These are phyloP conservation scores for Rhizomys pruinosus DNA, from an alignment of 2,113 vertebrate genomes.

Conservation along the genomic window DNA sequence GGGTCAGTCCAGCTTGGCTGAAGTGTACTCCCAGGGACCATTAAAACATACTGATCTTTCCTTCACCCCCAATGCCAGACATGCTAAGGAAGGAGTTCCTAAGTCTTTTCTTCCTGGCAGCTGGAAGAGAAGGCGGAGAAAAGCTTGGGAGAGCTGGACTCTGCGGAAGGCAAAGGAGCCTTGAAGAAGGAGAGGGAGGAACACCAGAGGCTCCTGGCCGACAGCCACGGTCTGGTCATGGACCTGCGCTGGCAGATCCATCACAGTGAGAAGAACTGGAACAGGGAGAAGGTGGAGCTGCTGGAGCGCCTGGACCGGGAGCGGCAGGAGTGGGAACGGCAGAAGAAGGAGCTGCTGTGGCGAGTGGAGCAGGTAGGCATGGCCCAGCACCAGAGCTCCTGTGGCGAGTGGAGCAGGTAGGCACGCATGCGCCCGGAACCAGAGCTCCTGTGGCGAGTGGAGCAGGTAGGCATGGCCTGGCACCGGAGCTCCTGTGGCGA, in stretches of 20 bases:
- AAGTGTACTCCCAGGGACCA: not conserved
- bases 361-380: slow-evolving; percentile 91
- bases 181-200: slow-evolving; percentile 92
- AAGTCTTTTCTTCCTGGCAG: slow-evolving; percentile 80
- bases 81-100: not conserved
- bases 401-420: too few relatives aligned
- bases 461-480: too few relatives aligned
- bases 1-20: not conserved
- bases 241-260: slow-evolving; percentile 96
- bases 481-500: slow-evolving; percentile 90
- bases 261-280: slow-evolving; percentile 94
- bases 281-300: slow-evolving; percentile 91
- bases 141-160: slow-evolving; percentile 76
- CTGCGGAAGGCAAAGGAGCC: slow-evolving; percentile 81
- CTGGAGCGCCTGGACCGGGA: slow-evolving; percentile 91
- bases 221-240: slow-evolving; percentile 92
- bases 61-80: not conserved
- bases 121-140: slow-evolving; percentile 84
- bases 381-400: not conserved
- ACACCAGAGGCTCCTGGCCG: slow-evolving; percentile 92
- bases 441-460: too few relatives aligned
- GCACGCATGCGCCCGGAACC: too few relatives aligned
- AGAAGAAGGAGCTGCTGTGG: slow-evolving; percentile 91
- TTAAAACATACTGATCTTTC: not conserved
- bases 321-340: slow-evolving; percentile 92